Conservation (phyloP, 1,140 invertebrate species). For the Schlechtendalia chinensis region DNA sequence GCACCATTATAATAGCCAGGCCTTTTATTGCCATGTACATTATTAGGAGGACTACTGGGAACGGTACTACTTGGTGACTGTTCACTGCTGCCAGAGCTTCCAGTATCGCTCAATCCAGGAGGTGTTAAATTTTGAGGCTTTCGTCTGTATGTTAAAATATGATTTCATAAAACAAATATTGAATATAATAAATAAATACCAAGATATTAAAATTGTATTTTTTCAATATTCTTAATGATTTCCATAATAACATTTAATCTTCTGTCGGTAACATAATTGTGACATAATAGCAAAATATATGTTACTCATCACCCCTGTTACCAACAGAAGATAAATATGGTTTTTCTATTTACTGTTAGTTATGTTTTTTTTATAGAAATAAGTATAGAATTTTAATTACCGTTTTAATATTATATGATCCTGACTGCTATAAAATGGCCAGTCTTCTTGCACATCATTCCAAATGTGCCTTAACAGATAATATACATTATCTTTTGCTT, state of each 20-base stretch:
- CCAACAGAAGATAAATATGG: no score
- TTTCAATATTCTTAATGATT: no score
- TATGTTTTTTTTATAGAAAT: neutral
- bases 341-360: no score
- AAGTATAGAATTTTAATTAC: constrained; percentile 57
- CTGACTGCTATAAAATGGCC: constrained; percentile 88
- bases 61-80: constrained; percentile 71
- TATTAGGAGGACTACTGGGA: constrained; percentile 64
- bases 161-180: constrained; percentile 24
- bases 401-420: constrained; percentile 82
- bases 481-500: constrained; percentile 82
- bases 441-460: constrained; percentile 91
- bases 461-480: constrained; percentile 79
- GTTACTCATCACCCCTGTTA: no score
- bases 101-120: constrained; percentile 77
- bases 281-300: no score
- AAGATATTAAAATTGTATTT: no score
- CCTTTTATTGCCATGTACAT: constrained; percentile 53
- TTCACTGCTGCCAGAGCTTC: constrained; percentile 65
- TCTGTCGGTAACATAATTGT: no score
- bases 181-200: no score
- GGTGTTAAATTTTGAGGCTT: constrained; percentile 86
- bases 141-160: constrained; percentile 39
- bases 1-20: constrained; percentile 63
- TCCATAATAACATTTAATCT: no score